Evolutionary conservation across 2,797 vertebrate genomes (phyloP), one percentile per base, ranked within the genome.

Genomic region (Poeciliopsis infans): DNA sequence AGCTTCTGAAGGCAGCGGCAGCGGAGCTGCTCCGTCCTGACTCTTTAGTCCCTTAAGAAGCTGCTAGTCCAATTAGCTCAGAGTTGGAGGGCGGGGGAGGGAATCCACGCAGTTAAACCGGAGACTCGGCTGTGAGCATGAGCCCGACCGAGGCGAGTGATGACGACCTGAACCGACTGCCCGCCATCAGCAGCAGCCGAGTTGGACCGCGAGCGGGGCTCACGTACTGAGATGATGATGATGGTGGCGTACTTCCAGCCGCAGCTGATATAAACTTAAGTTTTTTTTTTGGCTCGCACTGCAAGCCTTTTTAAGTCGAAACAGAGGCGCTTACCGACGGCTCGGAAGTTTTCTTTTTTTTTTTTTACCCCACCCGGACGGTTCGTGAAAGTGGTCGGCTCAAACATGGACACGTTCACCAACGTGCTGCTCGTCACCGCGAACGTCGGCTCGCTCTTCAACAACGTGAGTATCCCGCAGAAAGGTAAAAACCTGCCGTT

Each of bases 401-500:
- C 3, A 92, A 92, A 88, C 89, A 97, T 97, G 96, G 96, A 95
- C 81, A 90, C 81, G 10, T 49, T 83, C 91, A 91, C 92, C 10
- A 94, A 94, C 53, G 93, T 96, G 76, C 92, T 97, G 82, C 94
- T 97, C 1, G 94, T 97, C 82, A 96, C 96, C 16, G 96, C 96
- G 0, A 97, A 97, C 31, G 96, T 97, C 66, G 96, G 96, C 15
- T 96, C 96, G 0, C 92, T 97, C 70, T 97, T 96, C 84, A 95
- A 96, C 80, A 94, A 96, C 33, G 96, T 97, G 83, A 97, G 96
- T 96, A 83, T 2, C 11, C 66, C 0, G 7, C 39, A 13, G 10
- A 53, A 69, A 0, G 18, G 6, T 31, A 12, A 31, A 72, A 72
- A 72, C 76, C 53, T 45, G 2, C 51, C 16, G 12, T 76, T 47